Evolutionary conservation across 2,888 invertebrate genomes (phyloP).

Genomic region (Oscheius myriophilus): DNA sequence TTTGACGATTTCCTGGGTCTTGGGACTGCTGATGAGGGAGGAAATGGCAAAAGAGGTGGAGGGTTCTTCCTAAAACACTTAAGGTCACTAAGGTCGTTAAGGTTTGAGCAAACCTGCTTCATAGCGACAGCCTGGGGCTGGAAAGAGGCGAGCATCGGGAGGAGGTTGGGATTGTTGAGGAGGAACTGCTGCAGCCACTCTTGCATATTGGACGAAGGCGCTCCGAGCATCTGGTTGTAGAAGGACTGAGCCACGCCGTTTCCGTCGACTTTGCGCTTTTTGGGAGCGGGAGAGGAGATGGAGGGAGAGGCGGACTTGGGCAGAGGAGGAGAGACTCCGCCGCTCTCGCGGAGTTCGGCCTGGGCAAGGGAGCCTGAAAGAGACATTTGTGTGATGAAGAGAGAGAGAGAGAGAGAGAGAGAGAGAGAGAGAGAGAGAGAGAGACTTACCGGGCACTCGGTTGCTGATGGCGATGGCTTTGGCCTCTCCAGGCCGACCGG

Average conservation of each 20-base stretch:
- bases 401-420: constrained; percentile 29
- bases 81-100: background rate
- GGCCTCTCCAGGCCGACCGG: constrained; percentile 43
- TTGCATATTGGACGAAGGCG: background rate
- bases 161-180: constrained; percentile 33
- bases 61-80: constrained; percentile 23
- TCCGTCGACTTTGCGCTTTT: constrained; percentile 15
- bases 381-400: background rate
- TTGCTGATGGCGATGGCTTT: constrained; percentile 48
- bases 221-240: too few species aligned
- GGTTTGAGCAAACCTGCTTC: constrained; percentile 17
- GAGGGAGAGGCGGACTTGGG: background rate
- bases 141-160: constrained; percentile 19
- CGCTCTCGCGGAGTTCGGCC: constrained; percentile 37
- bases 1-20: too few species aligned
- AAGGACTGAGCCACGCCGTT: too few species aligned
- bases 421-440: constrained; percentile 32
- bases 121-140: constrained; percentile 13
- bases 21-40: constrained; percentile 9
- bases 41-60: constrained; percentile 27
- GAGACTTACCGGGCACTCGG: constrained; percentile 35
- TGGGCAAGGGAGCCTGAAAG: constrained; percentile 48
- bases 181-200: constrained; percentile 28
- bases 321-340: background rate
- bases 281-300: background rate